These are phyloP conservation scores for Cryptocheilus praepositus DNA, from an alignment of 2,888 invertebrate species.

Conservation along the genomic window DNA sequence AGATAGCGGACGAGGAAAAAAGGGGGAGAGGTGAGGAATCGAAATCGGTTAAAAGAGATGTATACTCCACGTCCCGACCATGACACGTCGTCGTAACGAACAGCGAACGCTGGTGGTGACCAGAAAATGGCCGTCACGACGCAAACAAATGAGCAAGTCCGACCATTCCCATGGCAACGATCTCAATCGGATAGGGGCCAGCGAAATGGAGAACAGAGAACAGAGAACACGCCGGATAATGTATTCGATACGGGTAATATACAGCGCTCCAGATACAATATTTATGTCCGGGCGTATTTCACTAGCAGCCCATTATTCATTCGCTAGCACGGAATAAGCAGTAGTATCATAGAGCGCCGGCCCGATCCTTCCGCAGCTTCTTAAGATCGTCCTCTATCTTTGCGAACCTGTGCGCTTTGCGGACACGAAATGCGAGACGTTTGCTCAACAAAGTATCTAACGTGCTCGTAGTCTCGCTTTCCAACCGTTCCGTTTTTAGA, in stretches of 20 bases:
- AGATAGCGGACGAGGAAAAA: too few relatives aligned
- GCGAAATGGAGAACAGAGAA: conserved; percentile 50
- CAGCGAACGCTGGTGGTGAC: conserved; percentile 38
- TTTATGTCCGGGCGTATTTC: conserved; percentile 73
- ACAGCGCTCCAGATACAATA: conserved; percentile 74
- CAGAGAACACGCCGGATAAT: conserved; percentile 63
- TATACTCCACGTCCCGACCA: not conserved
- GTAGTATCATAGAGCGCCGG: conserved; percentile 67
- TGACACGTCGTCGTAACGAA: conserved; percentile 21
- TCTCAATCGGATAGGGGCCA: conserved; percentile 67
- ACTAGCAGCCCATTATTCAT: conserved; percentile 74
- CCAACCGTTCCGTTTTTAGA: too few relatives aligned
- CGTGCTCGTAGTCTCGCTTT: too few relatives aligned
- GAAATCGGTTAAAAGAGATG: too few relatives aligned
- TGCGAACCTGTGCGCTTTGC: too few relatives aligned
- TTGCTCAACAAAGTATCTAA: too few relatives aligned
- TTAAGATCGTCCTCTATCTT: too few relatives aligned
- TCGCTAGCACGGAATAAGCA: conserved; percentile 72
- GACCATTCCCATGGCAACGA: conserved; percentile 69
- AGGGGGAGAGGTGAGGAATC: too few relatives aligned
- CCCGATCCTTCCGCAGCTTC: not conserved
- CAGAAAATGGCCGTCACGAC: conserved; percentile 41
- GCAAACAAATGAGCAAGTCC: conserved; percentile 55
- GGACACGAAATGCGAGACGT: too few relatives aligned
- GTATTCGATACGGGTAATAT: conserved; percentile 72